These are phyloP conservation scores for Bos indicus DNA, from an alignment of 2,113 vertebrate genomes.

Conservation along the genomic window DNA sequence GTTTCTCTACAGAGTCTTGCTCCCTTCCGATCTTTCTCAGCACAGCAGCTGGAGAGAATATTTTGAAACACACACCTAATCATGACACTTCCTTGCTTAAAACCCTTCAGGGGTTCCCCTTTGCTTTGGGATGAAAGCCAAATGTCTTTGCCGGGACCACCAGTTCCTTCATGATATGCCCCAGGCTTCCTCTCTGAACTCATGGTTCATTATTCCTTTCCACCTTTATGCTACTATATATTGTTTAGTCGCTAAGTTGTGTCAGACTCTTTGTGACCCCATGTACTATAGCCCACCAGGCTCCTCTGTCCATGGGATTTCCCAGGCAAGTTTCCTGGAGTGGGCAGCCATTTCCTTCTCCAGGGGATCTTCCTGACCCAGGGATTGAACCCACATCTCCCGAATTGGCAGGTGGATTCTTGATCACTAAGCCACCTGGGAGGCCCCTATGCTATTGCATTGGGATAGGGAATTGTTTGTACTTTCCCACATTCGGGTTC, in stretches of 20 bases:
- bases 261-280: neutral
- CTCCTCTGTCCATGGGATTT: neutral
- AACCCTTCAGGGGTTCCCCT: neutral
- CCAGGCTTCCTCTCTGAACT: neutral
- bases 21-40: neutral
- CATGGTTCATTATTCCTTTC: neutral
- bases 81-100: neutral
- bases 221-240: neutral
- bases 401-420: neutral
- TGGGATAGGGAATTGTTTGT: neutral
- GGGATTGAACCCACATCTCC: neutral
- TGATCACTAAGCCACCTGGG: neutral
- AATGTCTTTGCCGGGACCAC: neutral
- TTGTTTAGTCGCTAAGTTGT: neutral
- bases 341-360: neutral
- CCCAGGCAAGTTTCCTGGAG: neutral
- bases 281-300: neutral
- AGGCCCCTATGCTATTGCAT: neutral
- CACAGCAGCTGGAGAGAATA: neutral
- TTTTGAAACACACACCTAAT: neutral
- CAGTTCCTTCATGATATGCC: neutral
- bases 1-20: neutral
- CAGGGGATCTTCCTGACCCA: neutral
- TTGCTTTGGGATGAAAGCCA: neutral
- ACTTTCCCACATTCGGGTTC: neutral